Base-by-base conservation (phyloP, 2,888 invertebrate genomes). In the Drosophila borborema region DNA sequence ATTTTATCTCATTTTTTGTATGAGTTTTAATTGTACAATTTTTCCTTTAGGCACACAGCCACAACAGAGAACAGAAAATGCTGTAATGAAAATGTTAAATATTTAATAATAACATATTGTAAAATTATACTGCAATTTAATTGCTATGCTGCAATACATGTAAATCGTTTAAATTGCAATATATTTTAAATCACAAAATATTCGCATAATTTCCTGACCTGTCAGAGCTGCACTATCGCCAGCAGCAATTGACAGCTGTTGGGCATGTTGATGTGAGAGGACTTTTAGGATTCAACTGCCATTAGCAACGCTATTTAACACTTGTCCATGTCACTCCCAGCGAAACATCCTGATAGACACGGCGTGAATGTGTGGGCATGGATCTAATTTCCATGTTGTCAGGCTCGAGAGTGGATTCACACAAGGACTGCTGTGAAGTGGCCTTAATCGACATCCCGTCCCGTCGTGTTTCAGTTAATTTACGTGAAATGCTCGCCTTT, bases 311-410 rank as follows among this genome's bases (percentile, higher is more conserved):
- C 56, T 40, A 68, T 56, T 34, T 54, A 62, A 61, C 64, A 69
- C 63, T 56, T 66, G 69, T 41, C 61, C 51, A 70, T 58, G 51
- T 73, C 64, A 63, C 41, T 56, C 14, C 49, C 46, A 71, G 31
- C 23, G 34, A 40, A 18, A 53, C 45, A 51, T 41, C 12, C 28
- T 20, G 60, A 49, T 49, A 49, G 45, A 48, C 46, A 40, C 20
- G 14, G 28, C 3, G 46, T 40, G 36, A 18, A n/a, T 14, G 62
- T 23, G 28, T 20, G n/a, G 14, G n/a, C 3, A 41, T 31, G 53
- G 46, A 77, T 61, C 64, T 59, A 77, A 74, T 77, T 77, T 74
- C 54, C 51, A 64, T 64, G 74, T 56, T 77, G 77, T 73, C 65
- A 70, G 64, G 58, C 54, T 64, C 45, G 6, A 61, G 54, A 61